These are phyloP conservation scores for Sprattus sprattus DNA, from an alignment of 2,113 vertebrate genomes.

Conservation along the genomic window DNA sequence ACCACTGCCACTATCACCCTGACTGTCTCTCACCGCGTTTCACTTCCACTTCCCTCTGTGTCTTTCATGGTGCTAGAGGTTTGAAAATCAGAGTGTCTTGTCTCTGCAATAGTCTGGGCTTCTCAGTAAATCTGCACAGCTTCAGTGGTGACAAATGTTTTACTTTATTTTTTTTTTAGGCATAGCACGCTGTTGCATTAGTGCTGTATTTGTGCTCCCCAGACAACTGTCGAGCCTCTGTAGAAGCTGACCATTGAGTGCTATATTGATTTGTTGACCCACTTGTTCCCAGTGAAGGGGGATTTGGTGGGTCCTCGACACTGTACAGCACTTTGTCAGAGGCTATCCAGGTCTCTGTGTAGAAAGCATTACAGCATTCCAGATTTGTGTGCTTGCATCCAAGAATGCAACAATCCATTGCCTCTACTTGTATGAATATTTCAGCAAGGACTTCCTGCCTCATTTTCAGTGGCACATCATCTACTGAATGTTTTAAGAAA, in stretches of 20 bases:
- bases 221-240: neutral
- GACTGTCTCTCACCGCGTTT: neutral
- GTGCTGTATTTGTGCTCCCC: neutral
- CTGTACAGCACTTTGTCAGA: neutral
- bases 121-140: neutral
- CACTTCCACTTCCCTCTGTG: neutral
- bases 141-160: neutral
- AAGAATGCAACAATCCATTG: neutral
- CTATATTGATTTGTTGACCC: conserved; percentile 9
- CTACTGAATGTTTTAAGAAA: neutral
- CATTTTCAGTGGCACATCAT: neutral
- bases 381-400: neutral
- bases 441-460: too few species aligned
- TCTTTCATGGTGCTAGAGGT: neutral
- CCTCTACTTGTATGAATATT: neutral
- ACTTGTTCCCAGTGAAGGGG: conserved; percentile 11
- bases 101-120: too few species aligned
- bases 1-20: neutral
- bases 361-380: neutral
- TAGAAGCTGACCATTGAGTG: neutral
- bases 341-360: neutral
- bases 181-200: neutral
- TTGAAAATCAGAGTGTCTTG: neutral
- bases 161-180: neutral
- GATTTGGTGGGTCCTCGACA: neutral